Percentiles rank a stretch among this genome's conserved stretches.
Evolutionary conservation across 2,113 vertebrate genomes (phyloP).

Genomic region (Podilymbus podiceps): DNA sequence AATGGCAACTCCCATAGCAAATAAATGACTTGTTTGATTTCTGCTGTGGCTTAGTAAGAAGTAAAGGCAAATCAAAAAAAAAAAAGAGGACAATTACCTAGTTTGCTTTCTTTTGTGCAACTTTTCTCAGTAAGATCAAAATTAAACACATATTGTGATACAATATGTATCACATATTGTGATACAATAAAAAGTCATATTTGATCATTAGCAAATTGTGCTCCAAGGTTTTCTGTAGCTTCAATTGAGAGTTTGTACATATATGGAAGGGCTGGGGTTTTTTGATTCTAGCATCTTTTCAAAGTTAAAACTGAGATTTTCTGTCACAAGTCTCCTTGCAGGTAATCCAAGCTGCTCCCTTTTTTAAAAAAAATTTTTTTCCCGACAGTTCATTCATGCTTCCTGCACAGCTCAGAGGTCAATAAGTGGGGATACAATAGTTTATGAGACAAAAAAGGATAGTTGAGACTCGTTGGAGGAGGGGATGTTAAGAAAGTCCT

Average conservation of each 20-base stretch:
- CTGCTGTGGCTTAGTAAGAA: background rate
- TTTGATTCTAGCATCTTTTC: background rate
- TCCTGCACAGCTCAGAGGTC: background rate
- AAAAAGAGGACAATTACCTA: background rate
- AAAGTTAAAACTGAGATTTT: background rate
- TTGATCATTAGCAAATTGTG: background rate
- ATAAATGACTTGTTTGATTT: background rate
- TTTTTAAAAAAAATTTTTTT: background rate
- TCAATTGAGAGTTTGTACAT: background rate
- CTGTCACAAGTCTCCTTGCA: background rate
- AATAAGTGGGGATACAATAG: background rate
- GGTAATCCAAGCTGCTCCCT: background rate
- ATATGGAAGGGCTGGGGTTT: fast-evolving
- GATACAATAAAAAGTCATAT: background rate
- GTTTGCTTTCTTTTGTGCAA: background rate
- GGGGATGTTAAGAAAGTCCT: background rate
- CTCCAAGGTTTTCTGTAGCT: background rate
- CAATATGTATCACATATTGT: no score
- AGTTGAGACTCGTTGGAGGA: background rate
- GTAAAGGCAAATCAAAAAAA: background rate
- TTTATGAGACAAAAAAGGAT: background rate
- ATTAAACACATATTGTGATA: no score
- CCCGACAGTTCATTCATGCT: background rate
- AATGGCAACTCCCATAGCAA: background rate
- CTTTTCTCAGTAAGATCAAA: background rate